Evolutionary conservation across 2,113 vertebrate genomes (phyloP), one percentile per base, ranked within the genome.

Genomic region (Tragelaphus buxtoni): DNA sequence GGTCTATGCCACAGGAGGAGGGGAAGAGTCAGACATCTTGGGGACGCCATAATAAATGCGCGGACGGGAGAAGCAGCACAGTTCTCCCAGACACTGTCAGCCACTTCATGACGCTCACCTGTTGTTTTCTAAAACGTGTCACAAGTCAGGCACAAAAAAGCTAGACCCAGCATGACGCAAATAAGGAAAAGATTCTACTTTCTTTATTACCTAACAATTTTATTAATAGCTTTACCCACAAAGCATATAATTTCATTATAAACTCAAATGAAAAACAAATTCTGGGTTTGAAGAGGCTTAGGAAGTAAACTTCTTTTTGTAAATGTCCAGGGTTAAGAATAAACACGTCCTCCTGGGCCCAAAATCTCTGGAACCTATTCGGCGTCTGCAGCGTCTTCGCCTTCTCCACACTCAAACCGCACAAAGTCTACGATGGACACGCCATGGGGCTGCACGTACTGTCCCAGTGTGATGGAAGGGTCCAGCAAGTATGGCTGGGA

Each of bases 371-470:
- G 39, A 55, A 61, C 10, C 92, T 98, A 98, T 10, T 97, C 84
- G 0, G 76, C 56, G 32, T 97, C 95, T 13, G 88, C 45, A 4
- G 55, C 18, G 65, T 98, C 98, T 13, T 91, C 90, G 2, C 77
- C 90, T 96, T 99, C 99, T 3, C 99, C 99, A 97, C 99, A 99
- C 63, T 99, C 99, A 96, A 99, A 99, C 35, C 99, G 98, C 65
- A 99, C 98, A 90, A 99, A 99, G 98, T 99, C 99, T 61, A 99
- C 96, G 16, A 99, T 99, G 32, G 98, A 97, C 39, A 99, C 98
- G 0, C 98, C 98, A 1, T 98, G 98, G 14, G 99, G 98, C 90
- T 96, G 98, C 85, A 99, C 98, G 77, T 99, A 99, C 97, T 99
- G 98, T 8, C 99, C 99, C 96, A 99, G 98, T 0, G 99, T 99